Evolutionary conservation across 2,113 vertebrate genomes (phyloP).

Genomic region (Dasyprocta punctata): DNA sequence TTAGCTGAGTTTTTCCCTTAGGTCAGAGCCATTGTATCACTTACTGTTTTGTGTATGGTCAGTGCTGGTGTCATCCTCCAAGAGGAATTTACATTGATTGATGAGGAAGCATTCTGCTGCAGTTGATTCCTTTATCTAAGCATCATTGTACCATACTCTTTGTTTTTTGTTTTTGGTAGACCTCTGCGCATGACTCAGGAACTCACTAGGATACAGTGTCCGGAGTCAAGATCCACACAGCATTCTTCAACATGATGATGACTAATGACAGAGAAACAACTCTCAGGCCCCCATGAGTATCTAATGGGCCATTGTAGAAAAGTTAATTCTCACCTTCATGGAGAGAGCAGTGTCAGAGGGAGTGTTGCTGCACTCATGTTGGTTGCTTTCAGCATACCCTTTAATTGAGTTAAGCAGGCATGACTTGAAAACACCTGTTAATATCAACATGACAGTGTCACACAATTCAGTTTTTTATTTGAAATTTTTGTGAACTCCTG

Average conservation of each 20-base stretch:
- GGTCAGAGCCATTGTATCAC: fast-evolving
- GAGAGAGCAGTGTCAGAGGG: not conserved
- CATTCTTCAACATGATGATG: not conserved
- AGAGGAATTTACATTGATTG: not conserved
- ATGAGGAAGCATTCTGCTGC: not conserved
- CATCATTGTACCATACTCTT: fast-evolving
- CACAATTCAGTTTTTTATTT: not conserved
- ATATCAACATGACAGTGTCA: no score
- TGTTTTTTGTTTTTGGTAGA: no score
- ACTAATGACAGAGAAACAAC: not conserved
- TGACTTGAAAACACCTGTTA: not conserved
- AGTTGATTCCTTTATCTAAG: not conserved
- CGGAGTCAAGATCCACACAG: not conserved
- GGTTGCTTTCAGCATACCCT: not conserved
- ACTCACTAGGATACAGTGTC: not conserved
- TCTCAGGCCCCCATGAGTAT: not conserved
- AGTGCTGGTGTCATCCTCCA: fast-evolving
- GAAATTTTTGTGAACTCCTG: not conserved
- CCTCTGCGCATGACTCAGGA: not conserved
- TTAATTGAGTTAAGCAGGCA: not conserved
- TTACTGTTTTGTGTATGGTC: not conserved
- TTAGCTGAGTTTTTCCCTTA: not conserved
- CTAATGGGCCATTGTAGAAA: not conserved
- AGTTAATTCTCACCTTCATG: not conserved
- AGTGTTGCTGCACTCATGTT: no score